Evolutionary conservation across 1,140 invertebrate genomes (phyloP).

Genomic region (Proales similis): DNA sequence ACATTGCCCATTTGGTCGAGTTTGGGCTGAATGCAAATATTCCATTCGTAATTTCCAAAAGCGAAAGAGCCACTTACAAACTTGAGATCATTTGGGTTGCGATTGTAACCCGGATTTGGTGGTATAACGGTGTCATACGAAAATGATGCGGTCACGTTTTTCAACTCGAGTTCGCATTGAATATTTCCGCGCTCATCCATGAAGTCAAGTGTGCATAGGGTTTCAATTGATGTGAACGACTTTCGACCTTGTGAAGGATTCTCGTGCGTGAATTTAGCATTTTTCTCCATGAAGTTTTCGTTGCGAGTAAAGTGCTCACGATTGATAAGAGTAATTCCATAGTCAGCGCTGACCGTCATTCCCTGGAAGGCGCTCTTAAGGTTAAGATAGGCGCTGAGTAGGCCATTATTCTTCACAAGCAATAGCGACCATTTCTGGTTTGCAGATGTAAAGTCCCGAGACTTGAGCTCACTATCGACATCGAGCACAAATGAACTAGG

Average conservation of each 20-base stretch:
- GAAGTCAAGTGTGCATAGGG: slow-evolving; percentile 68
- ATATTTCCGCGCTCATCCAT: slow-evolving; percentile 75
- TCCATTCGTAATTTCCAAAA: slow-evolving; percentile 77
- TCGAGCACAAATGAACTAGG: slow-evolving; percentile 40
- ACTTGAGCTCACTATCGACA: slow-evolving; percentile 66
- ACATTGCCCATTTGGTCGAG: slow-evolving; percentile 55
- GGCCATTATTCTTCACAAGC: slow-evolving; percentile 69
- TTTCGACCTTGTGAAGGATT: slow-evolving; percentile 68
- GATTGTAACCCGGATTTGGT: slow-evolving; percentile 38
- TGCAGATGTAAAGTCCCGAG: slow-evolving; percentile 74
- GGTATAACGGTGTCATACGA: slow-evolving; percentile 64
- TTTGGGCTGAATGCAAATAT: slow-evolving; percentile 65
- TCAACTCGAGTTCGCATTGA: slow-evolving; percentile 69
- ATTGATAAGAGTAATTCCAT: slow-evolving; percentile 73
- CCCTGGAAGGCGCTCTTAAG: slow-evolving; percentile 67
- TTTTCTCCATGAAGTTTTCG: slow-evolving; percentile 70
- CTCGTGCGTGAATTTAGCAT: slow-evolving; percentile 65
- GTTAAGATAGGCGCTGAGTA: slow-evolving; percentile 71
- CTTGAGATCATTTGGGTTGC: slow-evolving; percentile 48
- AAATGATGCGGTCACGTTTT: slow-evolving; percentile 68
- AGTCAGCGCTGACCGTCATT: slow-evolving; percentile 63
- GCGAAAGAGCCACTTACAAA: slow-evolving; percentile 66
- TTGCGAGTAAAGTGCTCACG: slow-evolving; percentile 76
- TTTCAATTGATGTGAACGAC: slow-evolving; percentile 69
- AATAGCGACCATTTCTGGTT: slow-evolving; percentile 80